Conservation (phyloP, 2,888 invertebrate species). For the Cheilosia vulpina region DNA sequence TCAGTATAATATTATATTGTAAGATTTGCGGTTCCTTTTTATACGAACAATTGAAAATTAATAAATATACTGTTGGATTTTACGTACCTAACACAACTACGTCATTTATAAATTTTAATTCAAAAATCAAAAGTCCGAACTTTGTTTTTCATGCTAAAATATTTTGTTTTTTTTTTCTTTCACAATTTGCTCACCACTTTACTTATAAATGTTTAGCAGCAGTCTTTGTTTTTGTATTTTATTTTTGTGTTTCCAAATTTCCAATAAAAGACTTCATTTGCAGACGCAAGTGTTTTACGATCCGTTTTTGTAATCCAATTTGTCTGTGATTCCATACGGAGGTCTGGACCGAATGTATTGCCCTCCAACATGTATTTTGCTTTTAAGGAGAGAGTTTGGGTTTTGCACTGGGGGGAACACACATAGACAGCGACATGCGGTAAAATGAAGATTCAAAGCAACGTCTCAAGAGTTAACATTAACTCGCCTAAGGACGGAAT, state of each 20-base stretch:
- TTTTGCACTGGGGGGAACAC: not conserved
- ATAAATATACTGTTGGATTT: conserved; percentile 8
- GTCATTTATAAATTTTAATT: conserved; percentile 27
- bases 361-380: not conserved
- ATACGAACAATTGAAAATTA: conserved; percentile 19
- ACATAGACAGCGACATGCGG: conserved; percentile 13
- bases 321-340: not conserved
- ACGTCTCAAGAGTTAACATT: conserved; percentile 29
- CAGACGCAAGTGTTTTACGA: not conserved
- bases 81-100: conserved; percentile 34
- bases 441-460: conserved; percentile 10
- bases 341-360: not conserved
- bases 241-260: not conserved
- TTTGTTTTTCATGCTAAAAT: conserved; percentile 1
- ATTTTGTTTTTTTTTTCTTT: not conserved
- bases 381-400: not conserved
- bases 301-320: conserved; percentile 8
- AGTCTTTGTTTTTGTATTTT: not conserved
- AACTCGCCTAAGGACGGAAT: conserved; percentile 26
- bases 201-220: conserved; percentile 12
- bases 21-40: not conserved
- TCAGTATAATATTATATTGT: conserved; percentile 24
- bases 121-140: conserved; percentile 43
- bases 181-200: conserved; percentile 19
- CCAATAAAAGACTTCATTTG: conserved; percentile 8